phyloP scores from a whole-genome alignment of 2,888 invertebrate genomes.

The Leptinotarsa peninsularis region DNA sequence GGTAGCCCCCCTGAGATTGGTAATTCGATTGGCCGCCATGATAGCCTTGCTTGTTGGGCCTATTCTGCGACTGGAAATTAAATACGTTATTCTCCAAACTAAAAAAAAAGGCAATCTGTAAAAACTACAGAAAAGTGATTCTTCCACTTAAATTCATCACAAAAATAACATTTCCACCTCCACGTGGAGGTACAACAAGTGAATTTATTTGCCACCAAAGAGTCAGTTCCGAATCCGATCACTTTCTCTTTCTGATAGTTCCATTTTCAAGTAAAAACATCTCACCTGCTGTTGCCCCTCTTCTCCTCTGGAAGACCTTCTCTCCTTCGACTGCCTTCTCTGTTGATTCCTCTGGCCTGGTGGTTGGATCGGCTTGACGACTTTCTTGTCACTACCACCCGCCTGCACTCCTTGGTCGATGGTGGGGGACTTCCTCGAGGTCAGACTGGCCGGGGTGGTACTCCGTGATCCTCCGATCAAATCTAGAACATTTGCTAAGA shows the following conservation, averaged over 20 bases:
- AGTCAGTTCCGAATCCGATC: no score
- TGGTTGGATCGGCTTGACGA: constrained; percentile 59
- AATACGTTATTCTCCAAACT: background rate
- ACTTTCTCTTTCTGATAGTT: no score
- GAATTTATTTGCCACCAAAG: no score
- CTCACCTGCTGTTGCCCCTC: constrained; percentile 21
- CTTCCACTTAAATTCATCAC: no score
- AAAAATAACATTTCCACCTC: no score
- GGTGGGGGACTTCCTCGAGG: constrained; percentile 85
- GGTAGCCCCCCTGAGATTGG: constrained; percentile 34
- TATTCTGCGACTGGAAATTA: constrained; percentile 58
- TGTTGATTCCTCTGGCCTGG: constrained; percentile 61
- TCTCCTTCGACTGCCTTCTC: constrained; percentile 57
- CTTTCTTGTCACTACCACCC: constrained; percentile 61
- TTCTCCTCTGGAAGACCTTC: constrained; percentile 56
- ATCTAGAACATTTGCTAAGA: constrained; percentile 73
- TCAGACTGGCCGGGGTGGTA: constrained; percentile 80
- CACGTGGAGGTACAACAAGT: no score
- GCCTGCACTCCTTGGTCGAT: constrained; percentile 87
- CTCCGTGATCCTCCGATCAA: constrained; percentile 82
- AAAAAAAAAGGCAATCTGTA: background rate
- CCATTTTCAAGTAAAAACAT: no score
- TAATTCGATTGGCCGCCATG: constrained; percentile 50
- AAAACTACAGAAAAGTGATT: no score
- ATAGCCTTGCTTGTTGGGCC: constrained; percentile 45